phyloP scores from a whole-genome alignment of 2,888 invertebrate species.

The Tenodera sinensis region DNA sequence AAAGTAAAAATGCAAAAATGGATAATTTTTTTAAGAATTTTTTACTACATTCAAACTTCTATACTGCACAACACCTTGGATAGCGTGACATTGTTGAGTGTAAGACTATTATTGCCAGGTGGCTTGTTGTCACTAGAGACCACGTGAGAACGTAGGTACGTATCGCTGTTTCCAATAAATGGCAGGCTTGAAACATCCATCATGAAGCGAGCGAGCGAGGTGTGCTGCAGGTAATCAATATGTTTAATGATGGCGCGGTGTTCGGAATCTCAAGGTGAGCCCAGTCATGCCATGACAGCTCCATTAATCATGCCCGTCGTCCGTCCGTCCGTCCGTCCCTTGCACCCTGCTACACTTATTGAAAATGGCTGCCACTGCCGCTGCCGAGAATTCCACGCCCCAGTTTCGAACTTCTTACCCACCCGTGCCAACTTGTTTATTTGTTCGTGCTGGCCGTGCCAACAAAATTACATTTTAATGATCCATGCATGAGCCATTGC shows the following conservation, averaged over 20 bases:
- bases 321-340: constrained; percentile 10
- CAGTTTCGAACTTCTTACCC: neutral
- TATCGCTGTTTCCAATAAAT: neutral
- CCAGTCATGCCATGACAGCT: constrained; percentile 21
- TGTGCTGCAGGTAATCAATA: constrained; percentile 3
- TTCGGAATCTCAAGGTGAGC: constrained; percentile 26
- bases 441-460: neutral
- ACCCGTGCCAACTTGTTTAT: neutral
- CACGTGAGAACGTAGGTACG: neutral
- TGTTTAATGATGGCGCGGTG: constrained; percentile 4
- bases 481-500: neutral
- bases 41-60: no score
- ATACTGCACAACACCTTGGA: no score
- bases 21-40: no score
- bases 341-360: constrained; percentile 1
- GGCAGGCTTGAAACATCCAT: neutral
- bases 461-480: neutral
- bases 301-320: constrained; percentile 28
- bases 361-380: constrained; percentile 18
- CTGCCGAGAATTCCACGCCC: constrained; percentile 17
- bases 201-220: neutral
- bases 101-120: neutral
- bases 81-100: no score
- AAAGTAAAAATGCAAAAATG: no score
- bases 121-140: neutral